phyloP scores from a whole-genome alignment of 2,888 invertebrate species.

The Bombylius discolor region DNA sequence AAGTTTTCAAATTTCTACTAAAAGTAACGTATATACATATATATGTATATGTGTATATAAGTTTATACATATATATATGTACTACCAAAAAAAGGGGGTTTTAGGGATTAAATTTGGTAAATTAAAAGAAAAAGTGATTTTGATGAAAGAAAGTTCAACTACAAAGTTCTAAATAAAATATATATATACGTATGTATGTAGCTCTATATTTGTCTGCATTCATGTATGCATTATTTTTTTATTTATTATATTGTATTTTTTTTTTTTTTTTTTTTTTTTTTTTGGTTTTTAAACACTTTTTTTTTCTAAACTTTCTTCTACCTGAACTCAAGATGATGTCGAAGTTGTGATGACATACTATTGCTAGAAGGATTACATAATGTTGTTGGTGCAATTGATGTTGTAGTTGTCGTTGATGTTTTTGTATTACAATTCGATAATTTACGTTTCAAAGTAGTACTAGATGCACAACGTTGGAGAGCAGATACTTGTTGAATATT shows the following conservation, averaged over 20 bases:
- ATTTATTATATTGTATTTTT: background rate
- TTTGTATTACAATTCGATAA: constrained; percentile 35
- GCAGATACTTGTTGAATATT: constrained; percentile 29
- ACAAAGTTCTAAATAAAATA: too few relatives aligned
- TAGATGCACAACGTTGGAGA: constrained; percentile 10
- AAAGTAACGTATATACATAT: too few relatives aligned
- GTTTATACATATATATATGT: too few relatives aligned
- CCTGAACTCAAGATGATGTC: constrained; percentile 52
- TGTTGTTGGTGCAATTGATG: constrained; percentile 12
- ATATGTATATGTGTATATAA: too few relatives aligned
- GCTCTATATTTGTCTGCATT: too few relatives aligned
- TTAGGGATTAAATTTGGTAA: too few relatives aligned
- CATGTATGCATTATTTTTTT: too few relatives aligned
- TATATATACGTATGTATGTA: too few relatives aligned
- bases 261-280: background rate
- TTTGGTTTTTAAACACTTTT: background rate
- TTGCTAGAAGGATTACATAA: constrained; percentile 13
- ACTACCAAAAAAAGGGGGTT: too few relatives aligned
- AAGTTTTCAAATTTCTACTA: too few relatives aligned
- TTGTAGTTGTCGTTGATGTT: constrained; percentile 29
- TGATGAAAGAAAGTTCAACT: too few relatives aligned
- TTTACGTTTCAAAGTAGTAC: constrained; percentile 7
- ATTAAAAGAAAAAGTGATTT: too few relatives aligned
- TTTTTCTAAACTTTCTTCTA: constrained; percentile 26
- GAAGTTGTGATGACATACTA: constrained; percentile 29